phyloP scores from a whole-genome alignment of 2,888 invertebrate species.

The Meghimatium bilineatum region DNA sequence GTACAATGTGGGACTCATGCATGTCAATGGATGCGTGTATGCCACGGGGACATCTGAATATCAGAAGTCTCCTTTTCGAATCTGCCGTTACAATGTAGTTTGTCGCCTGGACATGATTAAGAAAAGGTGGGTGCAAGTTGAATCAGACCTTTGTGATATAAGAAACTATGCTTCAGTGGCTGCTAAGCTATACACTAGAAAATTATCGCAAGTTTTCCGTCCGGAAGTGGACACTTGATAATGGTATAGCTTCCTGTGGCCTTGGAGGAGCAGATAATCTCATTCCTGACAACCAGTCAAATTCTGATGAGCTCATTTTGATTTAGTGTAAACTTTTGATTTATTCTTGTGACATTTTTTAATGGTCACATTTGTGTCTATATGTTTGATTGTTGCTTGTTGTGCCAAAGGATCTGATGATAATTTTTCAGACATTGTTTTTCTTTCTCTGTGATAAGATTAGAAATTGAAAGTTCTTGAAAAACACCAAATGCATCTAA shows the following conservation, averaged over 20 bases:
- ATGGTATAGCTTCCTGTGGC: neutral
- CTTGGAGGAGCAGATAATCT: conserved; percentile 1
- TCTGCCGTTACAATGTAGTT: conserved; percentile 69
- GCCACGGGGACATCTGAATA: conserved; percentile 72
- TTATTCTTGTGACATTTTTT: neutral
- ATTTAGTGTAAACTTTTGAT: neutral
- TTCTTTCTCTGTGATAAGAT: neutral
- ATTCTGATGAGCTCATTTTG: neutral
- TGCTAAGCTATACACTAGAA: conserved; percentile 72
- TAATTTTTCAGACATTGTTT: neutral
- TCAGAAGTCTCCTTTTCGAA: conserved; percentile 62
- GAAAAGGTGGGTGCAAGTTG: conserved; percentile 68
- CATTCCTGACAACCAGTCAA: neutral
- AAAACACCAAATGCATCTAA: no score
- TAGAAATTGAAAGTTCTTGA: no score
- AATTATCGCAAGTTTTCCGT: conserved; percentile 72
- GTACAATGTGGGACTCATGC: conserved; percentile 71
- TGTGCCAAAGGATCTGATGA: neutral
- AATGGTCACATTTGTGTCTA: neutral
- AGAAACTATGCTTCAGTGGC: conserved; percentile 71
- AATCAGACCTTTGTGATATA: conserved; percentile 71
- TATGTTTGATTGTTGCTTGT: neutral
- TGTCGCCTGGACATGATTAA: conserved; percentile 65
- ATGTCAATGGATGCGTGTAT: conserved; percentile 66
- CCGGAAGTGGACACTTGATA: conserved; percentile 64